Base-by-base conservation (phyloP, 2,113 vertebrate species). In the Chelonoidis abingdonii region DNA sequence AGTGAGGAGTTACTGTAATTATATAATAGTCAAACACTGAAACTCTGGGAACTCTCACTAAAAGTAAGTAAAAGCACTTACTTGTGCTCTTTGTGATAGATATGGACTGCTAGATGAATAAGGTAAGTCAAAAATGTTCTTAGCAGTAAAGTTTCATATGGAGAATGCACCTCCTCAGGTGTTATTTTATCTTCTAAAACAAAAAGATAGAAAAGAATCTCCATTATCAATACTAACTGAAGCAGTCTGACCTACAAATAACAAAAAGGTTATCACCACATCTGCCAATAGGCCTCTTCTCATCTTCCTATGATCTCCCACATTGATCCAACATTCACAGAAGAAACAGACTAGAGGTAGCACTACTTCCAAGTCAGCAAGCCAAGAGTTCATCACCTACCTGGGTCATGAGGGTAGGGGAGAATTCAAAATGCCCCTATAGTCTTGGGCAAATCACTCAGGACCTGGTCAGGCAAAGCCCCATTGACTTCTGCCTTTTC, bases 81-180 rank as follows among this genome's bases (percentile, higher is more conserved):
- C 99, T 88, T 91, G 89, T 88, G 96, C 12, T 98, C 96, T 89
- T 98, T 93, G 81, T 97, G 98, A 94, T 98, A 98, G 82, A 99
- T 98, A 96, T 98, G 98, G 97, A 99, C 98, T 52, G 99, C 98
- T 91, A 99, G 84, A 16, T 92, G 97, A 87, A 99, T 95, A 2
- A 99, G 98, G 75, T 97, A 97, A 44, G 98, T 99, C 88, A 99
- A 93, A 97, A 99, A 98, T 2, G 96, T 98, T n/a, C 97, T 95
- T 44, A 99, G 97, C 35, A 99, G 97, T 49, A 99, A 94, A 9
- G 97, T 87, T 8, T 97, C 97, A 62, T 98, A 98, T 0, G 99
- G 99, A 79, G 97, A 98, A 84, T 98, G 98, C 75, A 98, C 93
- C 79, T 98, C 94, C 76, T 98, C 94, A 38, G 91, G 44, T 41